phyloP scores from a whole-genome alignment of 2,113 vertebrate species.

The Nibea coibor region DNA sequence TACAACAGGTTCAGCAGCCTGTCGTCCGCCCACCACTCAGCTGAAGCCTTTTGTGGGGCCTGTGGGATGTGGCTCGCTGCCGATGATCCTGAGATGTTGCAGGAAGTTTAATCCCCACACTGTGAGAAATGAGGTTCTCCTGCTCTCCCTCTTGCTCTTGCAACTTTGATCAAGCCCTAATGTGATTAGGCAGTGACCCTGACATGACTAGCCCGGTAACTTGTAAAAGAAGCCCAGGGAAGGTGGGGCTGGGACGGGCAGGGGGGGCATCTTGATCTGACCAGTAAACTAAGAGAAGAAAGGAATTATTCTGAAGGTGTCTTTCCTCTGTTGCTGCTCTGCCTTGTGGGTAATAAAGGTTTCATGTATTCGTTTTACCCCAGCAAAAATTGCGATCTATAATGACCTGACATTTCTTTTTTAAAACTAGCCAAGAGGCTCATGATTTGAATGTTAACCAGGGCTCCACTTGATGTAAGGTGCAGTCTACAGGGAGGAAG shows the following conservation, averaged over 20 bases:
- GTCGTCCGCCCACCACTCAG: constrained; percentile 62
- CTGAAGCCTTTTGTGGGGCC: constrained; percentile 57
- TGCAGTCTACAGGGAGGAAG: constrained; percentile 58
- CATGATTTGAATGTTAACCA: constrained; percentile 85
- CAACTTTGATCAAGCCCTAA: constrained; percentile 83
- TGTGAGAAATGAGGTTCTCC: constrained; percentile 78
- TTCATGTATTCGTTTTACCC: constrained; percentile 88
- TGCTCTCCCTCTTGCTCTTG: constrained; percentile 71
- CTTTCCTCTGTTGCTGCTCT: constrained; percentile 73
- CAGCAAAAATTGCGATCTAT: constrained; percentile 84
- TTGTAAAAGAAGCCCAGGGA: constrained; percentile 66
- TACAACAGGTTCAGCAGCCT: constrained; percentile 71
- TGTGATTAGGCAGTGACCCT: constrained; percentile 83
- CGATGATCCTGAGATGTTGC: constrained; percentile 67
- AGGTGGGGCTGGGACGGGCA: neutral
- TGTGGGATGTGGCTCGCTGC: constrained; percentile 59
- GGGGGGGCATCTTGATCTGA: constrained; percentile 68
- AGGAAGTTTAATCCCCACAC: constrained; percentile 77
- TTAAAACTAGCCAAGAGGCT: constrained; percentile 80
- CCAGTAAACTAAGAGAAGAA: constrained; percentile 77
- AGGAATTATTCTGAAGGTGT: constrained; percentile 82
- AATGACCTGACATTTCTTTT: constrained; percentile 87
- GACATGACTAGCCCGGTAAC: constrained; percentile 80
- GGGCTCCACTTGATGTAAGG: constrained; percentile 66
- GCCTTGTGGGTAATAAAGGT: constrained; percentile 88